A percentile compares a stretch with the other conserved stretches of the same genome.
phyloP scores from a whole-genome alignment of 2,797 vertebrate species.

The Sebastes alutus region DNA sequence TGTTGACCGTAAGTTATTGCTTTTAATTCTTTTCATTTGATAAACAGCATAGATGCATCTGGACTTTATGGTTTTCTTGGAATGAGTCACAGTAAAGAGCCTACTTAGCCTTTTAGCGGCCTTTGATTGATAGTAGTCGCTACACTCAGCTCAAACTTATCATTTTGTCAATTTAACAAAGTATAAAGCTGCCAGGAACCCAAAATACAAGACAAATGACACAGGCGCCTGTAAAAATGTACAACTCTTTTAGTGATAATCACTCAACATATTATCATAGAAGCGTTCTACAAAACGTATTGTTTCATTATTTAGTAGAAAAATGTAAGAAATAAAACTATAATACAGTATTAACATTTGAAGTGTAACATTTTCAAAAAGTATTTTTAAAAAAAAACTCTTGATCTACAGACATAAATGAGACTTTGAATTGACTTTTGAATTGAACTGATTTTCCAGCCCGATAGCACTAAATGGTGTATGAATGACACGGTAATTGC shows the following conservation, averaged over 20 bases:
- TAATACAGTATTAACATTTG: not conserved
- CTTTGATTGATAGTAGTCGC: too few species aligned
- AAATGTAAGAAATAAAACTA: not conserved
- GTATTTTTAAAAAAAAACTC: not conserved
- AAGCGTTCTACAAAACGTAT: too few species aligned
- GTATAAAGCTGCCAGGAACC: not conserved
- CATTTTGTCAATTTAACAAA: not conserved
- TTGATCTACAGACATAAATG: not conserved
- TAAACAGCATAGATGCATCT: too few species aligned
- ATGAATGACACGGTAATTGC: too few species aligned
- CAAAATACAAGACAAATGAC: not conserved
- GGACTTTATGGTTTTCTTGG: too few species aligned
- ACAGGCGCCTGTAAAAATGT: not conserved
- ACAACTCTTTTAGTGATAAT: not conserved
- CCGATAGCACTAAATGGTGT: too few species aligned
- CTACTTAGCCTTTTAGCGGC: too few species aligned
- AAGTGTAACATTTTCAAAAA: not conserved
- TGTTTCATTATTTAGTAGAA: too few species aligned
- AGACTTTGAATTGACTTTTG: not conserved
- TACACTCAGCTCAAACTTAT: not conserved
- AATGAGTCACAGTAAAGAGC: too few species aligned
- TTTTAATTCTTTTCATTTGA: too few species aligned
- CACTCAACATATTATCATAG: not conserved
- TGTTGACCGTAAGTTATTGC: too few species aligned
- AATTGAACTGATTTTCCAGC: not conserved